Base-by-base conservation (phyloP, 2,888 invertebrate genomes). In the Macrostomum cliftonense region DNA sequence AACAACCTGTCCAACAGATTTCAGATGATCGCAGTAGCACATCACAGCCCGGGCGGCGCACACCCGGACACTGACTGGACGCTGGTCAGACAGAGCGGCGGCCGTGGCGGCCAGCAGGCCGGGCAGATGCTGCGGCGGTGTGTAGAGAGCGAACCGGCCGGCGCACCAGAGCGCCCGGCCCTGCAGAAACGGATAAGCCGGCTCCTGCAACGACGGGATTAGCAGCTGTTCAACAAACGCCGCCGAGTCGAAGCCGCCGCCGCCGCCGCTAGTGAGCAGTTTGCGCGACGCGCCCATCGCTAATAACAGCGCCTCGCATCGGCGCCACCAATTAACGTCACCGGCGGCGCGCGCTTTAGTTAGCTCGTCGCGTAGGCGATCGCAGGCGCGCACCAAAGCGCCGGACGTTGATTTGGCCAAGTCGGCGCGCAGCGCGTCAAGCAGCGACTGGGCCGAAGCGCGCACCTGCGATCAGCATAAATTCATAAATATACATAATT, bases 91-190 rank as follows among this genome's bases (percentile, higher is more conserved):
- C 49, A 73, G 73, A 20, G 77, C 63, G 0, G 75, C 76, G 45
- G 71, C 71, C 1, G 76, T 75, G 2, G 76, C 75, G 7, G 75
- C 75, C 59, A 75, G 73, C 16, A 76, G 58, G 59, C 64, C 67
- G 54, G 69, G 65, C 37, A 67, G 54, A 14, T 75, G 64, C 52
- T 75, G 73, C 37, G 70, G 67, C 16, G 71, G 69, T 67, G 77
- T 70, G 46, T 71, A 68, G 45, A 68, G 63, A 4, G 74, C 69
- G 56, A 72, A 77, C 54, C 73, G 66, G 56, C 76, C 75, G 20
- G 75, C 75, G 39, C 74, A 67, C 69, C 75, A 77, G 40, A 77
- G 59, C 56, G 76, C 76, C 52, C 77, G 70, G 2, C 77, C 77
- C 50, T 75, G 62, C 46, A 77, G 67, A 56, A 77, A 75, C 12